phyloP scores from a whole-genome alignment of 2,113 vertebrate genomes.

The Copsychus sechellarum region DNA sequence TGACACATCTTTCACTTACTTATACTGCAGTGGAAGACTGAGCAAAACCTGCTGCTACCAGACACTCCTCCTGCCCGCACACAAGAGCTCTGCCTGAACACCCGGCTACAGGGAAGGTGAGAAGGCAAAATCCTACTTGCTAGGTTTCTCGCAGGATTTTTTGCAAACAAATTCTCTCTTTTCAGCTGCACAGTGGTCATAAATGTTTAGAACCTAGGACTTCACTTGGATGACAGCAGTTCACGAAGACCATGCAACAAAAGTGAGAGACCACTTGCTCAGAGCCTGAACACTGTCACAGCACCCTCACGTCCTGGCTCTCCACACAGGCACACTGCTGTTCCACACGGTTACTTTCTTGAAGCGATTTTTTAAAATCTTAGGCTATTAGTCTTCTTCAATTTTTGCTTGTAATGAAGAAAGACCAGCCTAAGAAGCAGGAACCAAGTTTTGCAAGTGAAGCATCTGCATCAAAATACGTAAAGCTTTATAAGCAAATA shows the following conservation, averaged over 20 bases:
- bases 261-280: background rate
- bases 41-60: background rate
- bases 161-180: background rate
- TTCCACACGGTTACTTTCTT: background rate
- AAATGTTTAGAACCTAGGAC: background rate
- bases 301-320: background rate
- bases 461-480: background rate
- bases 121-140: background rate
- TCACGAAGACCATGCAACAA: background rate
- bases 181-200: background rate
- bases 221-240: background rate
- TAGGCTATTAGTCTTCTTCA: background rate
- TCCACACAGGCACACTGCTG: background rate
- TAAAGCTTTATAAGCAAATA: background rate
- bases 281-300: background rate
- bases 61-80: rapidly evolving
- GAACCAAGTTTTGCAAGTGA: background rate
- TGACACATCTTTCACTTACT: background rate
- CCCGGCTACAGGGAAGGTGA: rapidly evolving
- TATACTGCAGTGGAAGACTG: background rate
- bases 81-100: background rate
- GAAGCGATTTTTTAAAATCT: background rate
- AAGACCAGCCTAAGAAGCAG: background rate
- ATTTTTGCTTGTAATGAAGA: background rate
- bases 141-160: background rate